Percentiles rank a stretch among this genome's conserved stretches.
These are phyloP conservation scores for Gnathonemus echidnorhynchus DNA, from an alignment of 2,113 vertebrate species.

Conservation along the genomic window DNA sequence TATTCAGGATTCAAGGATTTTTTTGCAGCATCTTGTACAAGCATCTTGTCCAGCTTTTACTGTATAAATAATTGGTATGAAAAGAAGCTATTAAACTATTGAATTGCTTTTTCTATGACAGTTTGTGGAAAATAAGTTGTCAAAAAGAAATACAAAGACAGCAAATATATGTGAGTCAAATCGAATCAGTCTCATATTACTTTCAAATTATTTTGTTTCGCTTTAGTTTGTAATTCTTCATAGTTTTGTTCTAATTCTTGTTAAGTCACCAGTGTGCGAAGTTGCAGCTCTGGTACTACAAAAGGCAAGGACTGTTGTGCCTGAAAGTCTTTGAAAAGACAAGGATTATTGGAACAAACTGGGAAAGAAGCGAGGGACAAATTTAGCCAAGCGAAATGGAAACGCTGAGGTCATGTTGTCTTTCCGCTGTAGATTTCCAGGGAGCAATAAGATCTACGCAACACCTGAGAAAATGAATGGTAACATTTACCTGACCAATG, in stretches of 20 bases:
- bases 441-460: not conserved
- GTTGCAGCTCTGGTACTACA: not conserved
- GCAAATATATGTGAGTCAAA: not conserved
- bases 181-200: not conserved
- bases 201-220: not conserved
- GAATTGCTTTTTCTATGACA: not conserved
- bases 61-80: not conserved
- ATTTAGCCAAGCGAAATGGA: not conserved
- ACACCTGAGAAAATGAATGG: not conserved
- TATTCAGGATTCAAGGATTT: not conserved
- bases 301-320: not conserved
- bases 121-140: not conserved
- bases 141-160: not conserved
- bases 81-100: not conserved
- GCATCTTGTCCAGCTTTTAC: not conserved
- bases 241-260: not conserved
- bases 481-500: not conserved
- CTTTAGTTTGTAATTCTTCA: not conserved
- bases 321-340: not conserved
- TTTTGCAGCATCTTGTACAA: not conserved
- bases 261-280: not conserved
- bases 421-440: not conserved
- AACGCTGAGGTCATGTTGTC: not conserved
- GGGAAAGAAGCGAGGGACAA: not conserved
- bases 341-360: not conserved